Conservation (phyloP, 2,888 invertebrate genomes). For the Eupithecia centaureata region DNA sequence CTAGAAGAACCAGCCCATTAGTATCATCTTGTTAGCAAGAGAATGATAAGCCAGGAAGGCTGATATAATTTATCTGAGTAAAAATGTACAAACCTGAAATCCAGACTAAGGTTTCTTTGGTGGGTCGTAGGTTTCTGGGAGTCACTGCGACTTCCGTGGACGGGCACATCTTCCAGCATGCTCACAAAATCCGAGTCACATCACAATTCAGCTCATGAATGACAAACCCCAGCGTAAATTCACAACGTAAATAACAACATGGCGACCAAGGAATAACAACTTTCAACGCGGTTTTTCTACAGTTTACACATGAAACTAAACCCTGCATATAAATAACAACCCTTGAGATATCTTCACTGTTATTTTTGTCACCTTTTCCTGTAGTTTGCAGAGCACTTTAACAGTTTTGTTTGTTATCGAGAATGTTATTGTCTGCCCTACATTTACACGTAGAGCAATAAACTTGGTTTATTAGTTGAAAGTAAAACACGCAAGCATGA, state of each 20-base stretch:
- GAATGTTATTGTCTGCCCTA: slow-evolving; percentile 24
- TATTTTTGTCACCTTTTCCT: slow-evolving; percentile 19
- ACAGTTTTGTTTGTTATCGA: slow-evolving; percentile 24
- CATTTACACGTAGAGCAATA: slow-evolving; percentile 23
- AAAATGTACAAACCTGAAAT: slow-evolving; percentile 88
- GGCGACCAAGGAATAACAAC: slow-evolving; percentile 65
- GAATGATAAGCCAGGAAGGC: background rate
- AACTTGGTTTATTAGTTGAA: slow-evolving; percentile 18
- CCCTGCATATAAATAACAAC: slow-evolving; percentile 43
- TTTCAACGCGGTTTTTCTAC: slow-evolving; percentile 34
- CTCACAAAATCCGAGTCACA: slow-evolving; percentile 70
- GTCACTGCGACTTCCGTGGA: slow-evolving; percentile 78
- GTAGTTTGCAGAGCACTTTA: slow-evolving; percentile 11
- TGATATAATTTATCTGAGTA: slow-evolving; percentile 12
- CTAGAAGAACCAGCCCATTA: background rate
- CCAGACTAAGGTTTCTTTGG: slow-evolving; percentile 94
- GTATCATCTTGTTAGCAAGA: background rate
- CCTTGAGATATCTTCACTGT: slow-evolving; percentile 31
- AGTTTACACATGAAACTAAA: slow-evolving; percentile 41
- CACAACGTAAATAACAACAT: slow-evolving; percentile 81
- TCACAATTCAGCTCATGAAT: slow-evolving; percentile 66
- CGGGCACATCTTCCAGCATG: slow-evolving; percentile 83
- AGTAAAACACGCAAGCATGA: slow-evolving; percentile 21
- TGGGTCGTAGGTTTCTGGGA: slow-evolving; percentile 82
- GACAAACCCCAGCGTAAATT: slow-evolving; percentile 61